phyloP scores from a whole-genome alignment of 2,888 invertebrate species.

The Neoscelio sp. region DNA sequence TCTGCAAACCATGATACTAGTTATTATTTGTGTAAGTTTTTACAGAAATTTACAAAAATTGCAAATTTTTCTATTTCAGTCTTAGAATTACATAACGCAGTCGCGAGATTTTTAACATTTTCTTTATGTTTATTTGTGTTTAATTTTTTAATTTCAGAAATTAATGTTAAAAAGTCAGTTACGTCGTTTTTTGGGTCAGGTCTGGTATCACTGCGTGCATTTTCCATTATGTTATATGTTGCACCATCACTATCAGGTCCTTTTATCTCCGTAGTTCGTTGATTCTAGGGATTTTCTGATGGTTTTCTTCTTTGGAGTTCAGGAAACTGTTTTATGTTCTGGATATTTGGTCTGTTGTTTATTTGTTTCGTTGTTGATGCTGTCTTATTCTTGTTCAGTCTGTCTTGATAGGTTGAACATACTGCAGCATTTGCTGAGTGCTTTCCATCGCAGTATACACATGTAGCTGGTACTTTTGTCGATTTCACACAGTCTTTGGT shows the following conservation, averaged over 20 bases:
- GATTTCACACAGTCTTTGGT: slow-evolving; percentile 72
- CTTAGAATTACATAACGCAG: slow-evolving; percentile 9
- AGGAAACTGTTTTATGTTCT: too few relatives aligned
- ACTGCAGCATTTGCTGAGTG: slow-evolving; percentile 72
- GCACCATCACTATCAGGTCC: neutral
- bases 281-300: too few relatives aligned
- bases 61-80: slow-evolving; percentile 50
- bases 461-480: slow-evolving; percentile 69
- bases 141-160: slow-evolving; percentile 32
- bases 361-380: too few relatives aligned
- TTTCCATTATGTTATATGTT: too few relatives aligned
- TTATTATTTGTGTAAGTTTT: slow-evolving; percentile 61
- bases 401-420: slow-evolving; percentile 37
- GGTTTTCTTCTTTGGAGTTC: too few relatives aligned
- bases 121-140: slow-evolving; percentile 19
- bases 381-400: neutral
- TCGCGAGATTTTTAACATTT: slow-evolving; percentile 44
- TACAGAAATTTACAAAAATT: slow-evolving; percentile 59
- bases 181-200: slow-evolving; percentile 56
- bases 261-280: too few relatives aligned
- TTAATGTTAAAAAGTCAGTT: neutral
- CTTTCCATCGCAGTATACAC: slow-evolving; percentile 71
- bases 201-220: too few relatives aligned
- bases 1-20: slow-evolving; percentile 59
- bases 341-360: too few relatives aligned